These are phyloP conservation scores for Chanos chanos DNA, from an alignment of 2,797 vertebrate genomes.

Conservation along the genomic window DNA sequence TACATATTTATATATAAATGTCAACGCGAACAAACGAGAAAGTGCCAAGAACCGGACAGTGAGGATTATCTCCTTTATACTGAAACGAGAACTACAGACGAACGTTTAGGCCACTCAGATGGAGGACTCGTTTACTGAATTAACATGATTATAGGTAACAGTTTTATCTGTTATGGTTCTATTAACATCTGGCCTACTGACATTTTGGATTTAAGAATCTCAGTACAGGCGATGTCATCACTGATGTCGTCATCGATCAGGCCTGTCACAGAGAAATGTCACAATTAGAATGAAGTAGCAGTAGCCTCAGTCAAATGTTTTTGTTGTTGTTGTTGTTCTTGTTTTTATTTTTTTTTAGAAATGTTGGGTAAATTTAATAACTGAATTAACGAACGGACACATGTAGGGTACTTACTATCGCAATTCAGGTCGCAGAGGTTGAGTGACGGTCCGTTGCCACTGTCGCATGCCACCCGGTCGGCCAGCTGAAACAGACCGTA, in stretches of 20 bases:
- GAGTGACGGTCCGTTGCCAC: background rate
- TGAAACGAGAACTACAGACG: too few species aligned
- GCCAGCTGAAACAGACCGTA: constrained; percentile 33
- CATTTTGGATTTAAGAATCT: constrained; percentile 25
- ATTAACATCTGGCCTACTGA: constrained; percentile 19
- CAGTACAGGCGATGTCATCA: constrained; percentile 52
- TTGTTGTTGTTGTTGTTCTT: too few species aligned
- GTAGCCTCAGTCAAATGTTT: background rate
- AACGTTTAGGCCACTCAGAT: too few species aligned
- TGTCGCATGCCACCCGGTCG: constrained; percentile 5
- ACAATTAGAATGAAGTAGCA: too few species aligned
- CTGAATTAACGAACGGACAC: background rate
- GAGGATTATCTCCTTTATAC: too few species aligned
- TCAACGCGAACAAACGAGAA: too few species aligned
- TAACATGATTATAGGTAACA: too few species aligned
- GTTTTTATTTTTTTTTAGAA: too few species aligned
- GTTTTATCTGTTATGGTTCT: background rate
- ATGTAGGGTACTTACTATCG: constrained; percentile 7
- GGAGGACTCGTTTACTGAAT: too few species aligned
- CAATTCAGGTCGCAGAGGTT: constrained; percentile 23
- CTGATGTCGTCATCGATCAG: constrained; percentile 45
- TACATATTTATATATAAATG: too few species aligned
- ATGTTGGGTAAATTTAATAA: too few species aligned
- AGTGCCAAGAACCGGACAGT: too few species aligned
- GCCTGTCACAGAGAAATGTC: constrained; percentile 37